A percentile compares a stretch with the other conserved stretches of the same genome.
Evolutionary conservation across 2,888 invertebrate species (phyloP).

Genomic region (Xestia sexstrigata): DNA sequence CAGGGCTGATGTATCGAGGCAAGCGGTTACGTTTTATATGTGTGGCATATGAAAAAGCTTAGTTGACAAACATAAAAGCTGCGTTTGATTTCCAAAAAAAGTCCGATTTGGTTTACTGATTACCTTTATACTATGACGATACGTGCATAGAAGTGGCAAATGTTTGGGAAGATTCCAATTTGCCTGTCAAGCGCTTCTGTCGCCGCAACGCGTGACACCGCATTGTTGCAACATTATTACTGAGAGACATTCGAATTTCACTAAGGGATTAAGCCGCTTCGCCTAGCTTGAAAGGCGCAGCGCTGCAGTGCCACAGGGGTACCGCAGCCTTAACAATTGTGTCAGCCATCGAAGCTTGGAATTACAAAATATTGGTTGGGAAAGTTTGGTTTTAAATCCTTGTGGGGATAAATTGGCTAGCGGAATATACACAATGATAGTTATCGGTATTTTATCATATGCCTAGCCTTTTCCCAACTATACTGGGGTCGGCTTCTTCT

Average conservation of each 20-base stretch:
- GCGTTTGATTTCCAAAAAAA: background rate
- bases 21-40: background rate
- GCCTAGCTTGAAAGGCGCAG: conserved; percentile 10
- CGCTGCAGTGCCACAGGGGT: conserved; percentile 16
- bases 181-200: conserved; percentile 52
- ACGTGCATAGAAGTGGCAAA: conserved; percentile 25
- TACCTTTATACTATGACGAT: background rate
- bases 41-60: background rate
- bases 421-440: no score
- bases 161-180: conserved; percentile 43
- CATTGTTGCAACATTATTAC: conserved; percentile 40
- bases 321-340: background rate
- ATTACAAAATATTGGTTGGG: background rate
- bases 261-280: conserved; percentile 40
- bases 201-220: conserved; percentile 21
- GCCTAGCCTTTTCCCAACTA: no score
- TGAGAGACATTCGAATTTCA: conserved; percentile 28
- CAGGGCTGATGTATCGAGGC: background rate
- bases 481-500: no score
- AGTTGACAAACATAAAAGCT: background rate
- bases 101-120: background rate
- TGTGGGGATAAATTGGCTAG: no score
- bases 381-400: background rate
- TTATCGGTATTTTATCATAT: no score
- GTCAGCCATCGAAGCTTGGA: background rate